Base-by-base conservation (phyloP, 2,113 vertebrate species). In the Paradoxurus hermaphroditus region DNA sequence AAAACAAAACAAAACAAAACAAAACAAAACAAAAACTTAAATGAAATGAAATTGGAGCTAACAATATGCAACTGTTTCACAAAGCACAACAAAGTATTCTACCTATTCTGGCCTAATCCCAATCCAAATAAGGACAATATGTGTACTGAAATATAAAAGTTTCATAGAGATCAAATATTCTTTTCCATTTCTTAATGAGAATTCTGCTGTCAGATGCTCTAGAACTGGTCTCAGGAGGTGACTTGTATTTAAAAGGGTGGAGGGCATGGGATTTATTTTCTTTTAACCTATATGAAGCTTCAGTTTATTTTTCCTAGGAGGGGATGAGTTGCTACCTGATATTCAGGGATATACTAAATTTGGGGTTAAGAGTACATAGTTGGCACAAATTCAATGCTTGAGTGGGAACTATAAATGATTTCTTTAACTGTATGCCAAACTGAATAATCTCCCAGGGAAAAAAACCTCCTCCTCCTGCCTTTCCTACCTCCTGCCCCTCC, bases 401-500 rank as follows among this genome's bases (percentile, higher is more conserved):
- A 97, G 84, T 95, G 83, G 67, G 46, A 97, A 96, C 53, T 90
- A 95, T 94, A 96, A 96, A 96, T 94, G 88, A 97, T 97, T 97
- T 97, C 91, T 97, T 97, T 96, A 97, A 97, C 88, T 96, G 97
- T 94, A 95, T 91, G 95, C 94, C 94, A 96, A 98, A 93, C 6
- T 96, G 96, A 97, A 97, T 95, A 92, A 97, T 95, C 95, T 98
- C 95, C 85, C 86, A 86, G 79, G 86, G 95, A 98, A 98, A 97
- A 97, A 94, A 96, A 91, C 46, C 97, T 96, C 85, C 97, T 95
- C 67, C 96, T 96, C 77, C 23, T 5, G 83, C 95, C 77, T 95
- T 96, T 84, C 87, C 94, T 96, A 97, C 94, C 97, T 98, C 94
- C 88, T 10, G 62, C 97, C 98, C 98, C 95, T 97, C 98, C 98